Percentiles rank a stretch among this genome's conserved stretches.
These are phyloP conservation scores for Pseudococcus jackbeardsleyi DNA, from an alignment of 2,888 invertebrate species.

Conservation along the genomic window DNA sequence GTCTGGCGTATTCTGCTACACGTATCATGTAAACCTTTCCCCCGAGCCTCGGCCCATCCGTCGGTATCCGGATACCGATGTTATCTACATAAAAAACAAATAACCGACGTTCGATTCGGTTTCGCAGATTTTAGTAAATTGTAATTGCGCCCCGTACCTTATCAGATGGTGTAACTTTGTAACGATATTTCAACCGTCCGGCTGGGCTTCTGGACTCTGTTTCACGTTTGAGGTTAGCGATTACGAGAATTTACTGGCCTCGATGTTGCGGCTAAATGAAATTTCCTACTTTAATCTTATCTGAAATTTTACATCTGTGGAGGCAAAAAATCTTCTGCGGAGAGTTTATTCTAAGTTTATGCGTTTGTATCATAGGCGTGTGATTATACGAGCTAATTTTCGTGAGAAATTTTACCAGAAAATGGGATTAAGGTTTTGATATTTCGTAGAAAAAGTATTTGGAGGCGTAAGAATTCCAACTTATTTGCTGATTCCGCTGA, in stretches of 20 bases:
- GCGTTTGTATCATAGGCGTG: neutral
- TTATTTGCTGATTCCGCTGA: neutral
- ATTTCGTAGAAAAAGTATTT: neutral
- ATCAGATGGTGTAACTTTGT: neutral
- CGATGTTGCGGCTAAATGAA: constrained; percentile 45
- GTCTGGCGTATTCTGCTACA: neutral
- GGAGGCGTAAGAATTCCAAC: neutral
- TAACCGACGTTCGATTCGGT: constrained; percentile 32
- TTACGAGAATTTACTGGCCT: constrained; percentile 18
- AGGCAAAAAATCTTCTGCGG: neutral
- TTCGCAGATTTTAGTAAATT: constrained; percentile 49
- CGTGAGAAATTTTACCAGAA: neutral
- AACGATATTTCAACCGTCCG: constrained; percentile 36
- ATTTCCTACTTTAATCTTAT: constrained; percentile 39
- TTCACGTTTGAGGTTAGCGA: constrained; percentile 31
- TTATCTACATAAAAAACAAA: constrained; percentile 52
- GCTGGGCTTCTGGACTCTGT: neutral
- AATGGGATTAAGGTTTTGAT: neutral
- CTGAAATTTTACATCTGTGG: neutral
- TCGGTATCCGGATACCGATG: neutral
- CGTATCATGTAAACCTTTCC: neutral
- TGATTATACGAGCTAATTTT: neutral
- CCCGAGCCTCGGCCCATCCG: neutral
- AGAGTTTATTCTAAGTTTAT: neutral
- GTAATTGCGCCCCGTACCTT: constrained; percentile 36